Conservation (phyloP, 2,113 vertebrate species). For the Ptilonorhynchus violaceus region DNA sequence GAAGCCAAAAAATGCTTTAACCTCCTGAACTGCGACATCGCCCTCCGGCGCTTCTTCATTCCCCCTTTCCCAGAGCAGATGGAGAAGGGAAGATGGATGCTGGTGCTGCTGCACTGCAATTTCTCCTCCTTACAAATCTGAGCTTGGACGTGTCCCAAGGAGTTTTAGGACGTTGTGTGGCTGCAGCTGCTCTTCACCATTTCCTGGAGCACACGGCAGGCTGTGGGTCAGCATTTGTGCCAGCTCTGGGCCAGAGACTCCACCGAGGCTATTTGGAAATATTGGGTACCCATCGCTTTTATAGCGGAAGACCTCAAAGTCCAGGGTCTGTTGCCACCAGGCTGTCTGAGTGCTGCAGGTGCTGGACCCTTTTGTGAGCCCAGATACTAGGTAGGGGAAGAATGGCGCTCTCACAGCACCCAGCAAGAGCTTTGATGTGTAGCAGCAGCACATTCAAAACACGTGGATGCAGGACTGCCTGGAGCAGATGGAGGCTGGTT, state of each 20-base stretch:
- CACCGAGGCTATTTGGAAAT: not conserved
- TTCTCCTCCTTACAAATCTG: not conserved
- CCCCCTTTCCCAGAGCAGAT: not conserved
- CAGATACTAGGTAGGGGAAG: not conserved
- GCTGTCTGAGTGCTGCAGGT: not conserved
- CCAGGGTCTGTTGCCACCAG: fast-evolving
- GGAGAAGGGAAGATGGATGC: not conserved
- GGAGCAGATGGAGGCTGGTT: not conserved
- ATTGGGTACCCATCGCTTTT: not conserved
- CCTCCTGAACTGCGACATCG: fast-evolving
- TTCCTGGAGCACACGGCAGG: not conserved
- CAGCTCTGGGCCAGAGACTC: not conserved
- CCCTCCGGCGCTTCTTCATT: not conserved
- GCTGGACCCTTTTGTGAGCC: not conserved
- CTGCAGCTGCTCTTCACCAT: not conserved
- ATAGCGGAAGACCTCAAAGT: not conserved
- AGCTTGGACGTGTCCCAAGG: not conserved
- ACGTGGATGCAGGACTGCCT: not conserved
- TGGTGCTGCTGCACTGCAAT: not conserved
- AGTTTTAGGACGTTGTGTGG: not conserved
- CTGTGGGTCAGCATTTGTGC: not conserved
- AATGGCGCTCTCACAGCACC: not conserved
- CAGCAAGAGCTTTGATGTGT: not conserved
- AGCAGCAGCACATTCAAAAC: not conserved
- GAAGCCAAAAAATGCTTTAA: not conserved